Evolutionary conservation across 2,113 vertebrate genomes (phyloP).

Genomic region (Tricholaema leucomelas): DNA sequence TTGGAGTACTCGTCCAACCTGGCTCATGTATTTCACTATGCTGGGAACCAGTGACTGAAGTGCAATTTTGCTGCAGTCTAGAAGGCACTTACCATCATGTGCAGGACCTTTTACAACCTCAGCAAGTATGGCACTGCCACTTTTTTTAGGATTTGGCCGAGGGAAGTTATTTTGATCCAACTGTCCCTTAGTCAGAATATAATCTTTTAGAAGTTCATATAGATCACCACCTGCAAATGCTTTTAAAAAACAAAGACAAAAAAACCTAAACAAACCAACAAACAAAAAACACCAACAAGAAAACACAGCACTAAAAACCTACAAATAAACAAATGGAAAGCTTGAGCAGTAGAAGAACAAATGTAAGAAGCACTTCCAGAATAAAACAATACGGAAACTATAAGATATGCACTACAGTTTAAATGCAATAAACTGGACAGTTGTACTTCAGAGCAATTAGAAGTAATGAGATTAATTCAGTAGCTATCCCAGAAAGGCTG

Average conservation of each 20-base stretch:
- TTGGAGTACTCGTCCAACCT: no score
- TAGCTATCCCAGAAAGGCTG: not conserved
- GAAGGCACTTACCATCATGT: slow-evolving; percentile 13
- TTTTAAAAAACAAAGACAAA: not conserved
- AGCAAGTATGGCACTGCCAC: slow-evolving; percentile 67
- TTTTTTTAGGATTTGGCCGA: slow-evolving; percentile 70
- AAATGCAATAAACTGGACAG: not conserved
- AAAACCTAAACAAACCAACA: no score
- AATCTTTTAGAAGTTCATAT: slow-evolving; percentile 76
- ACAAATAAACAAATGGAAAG: not conserved
- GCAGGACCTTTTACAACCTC: not conserved
- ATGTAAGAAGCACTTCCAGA: not conserved
- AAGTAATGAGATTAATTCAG: not conserved
- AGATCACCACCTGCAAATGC: slow-evolving; percentile 64
- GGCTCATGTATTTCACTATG: not conserved
- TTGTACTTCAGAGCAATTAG: not conserved
- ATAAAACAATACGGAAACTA: not conserved
- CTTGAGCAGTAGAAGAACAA: not conserved
- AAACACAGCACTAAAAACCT: not conserved
- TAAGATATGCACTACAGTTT: not conserved
- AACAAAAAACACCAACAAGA: not conserved
- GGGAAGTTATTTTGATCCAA: slow-evolving; percentile 80
- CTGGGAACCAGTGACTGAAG: not conserved
- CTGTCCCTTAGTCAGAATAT: slow-evolving; percentile 76
- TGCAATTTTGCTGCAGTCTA: not conserved